Evolutionary conservation across 2,888 invertebrate species (phyloP).

Genomic region (Diaperis boleti): DNA sequence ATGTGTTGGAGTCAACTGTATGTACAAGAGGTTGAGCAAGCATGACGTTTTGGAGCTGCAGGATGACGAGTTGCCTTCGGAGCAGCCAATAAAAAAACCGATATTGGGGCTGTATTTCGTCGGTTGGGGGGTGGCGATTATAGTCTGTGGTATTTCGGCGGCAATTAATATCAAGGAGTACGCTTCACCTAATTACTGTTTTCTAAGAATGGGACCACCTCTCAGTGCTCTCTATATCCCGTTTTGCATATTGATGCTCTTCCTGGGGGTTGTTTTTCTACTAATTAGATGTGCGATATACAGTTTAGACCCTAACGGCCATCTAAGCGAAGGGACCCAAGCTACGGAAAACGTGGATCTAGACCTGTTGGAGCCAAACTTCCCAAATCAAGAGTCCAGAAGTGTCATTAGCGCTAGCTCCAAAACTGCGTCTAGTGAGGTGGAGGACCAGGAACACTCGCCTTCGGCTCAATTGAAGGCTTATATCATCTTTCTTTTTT

Average conservation of each 20-base stretch:
- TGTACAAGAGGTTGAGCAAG: constrained; percentile 85
- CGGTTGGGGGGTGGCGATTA: constrained; percentile 91
- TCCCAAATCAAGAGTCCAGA: constrained; percentile 70
- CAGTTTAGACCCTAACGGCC: constrained; percentile 75
- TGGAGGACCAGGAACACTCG: constrained; percentile 86
- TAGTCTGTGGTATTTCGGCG: constrained; percentile 92
- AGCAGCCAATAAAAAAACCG: constrained; percentile 82
- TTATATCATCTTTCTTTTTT: constrained; percentile 80
- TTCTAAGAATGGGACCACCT: constrained; percentile 84
- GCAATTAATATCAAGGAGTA: constrained; percentile 92
- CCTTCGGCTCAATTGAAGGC: constrained; percentile 87
- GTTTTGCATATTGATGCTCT: constrained; percentile 78
- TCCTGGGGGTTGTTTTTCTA: constrained; percentile 79
- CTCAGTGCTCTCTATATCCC: constrained; percentile 88
- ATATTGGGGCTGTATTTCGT: constrained; percentile 89
- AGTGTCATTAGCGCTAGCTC: constrained; percentile 76
- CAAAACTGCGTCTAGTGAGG: constrained; percentile 78
- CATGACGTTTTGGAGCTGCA: constrained; percentile 74
- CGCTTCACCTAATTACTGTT: constrained; percentile 85
- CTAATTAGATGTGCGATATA: constrained; percentile 83
- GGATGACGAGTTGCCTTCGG: constrained; percentile 80
- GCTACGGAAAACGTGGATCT: constrained; percentile 88
- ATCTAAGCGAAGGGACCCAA: constrained; percentile 84
- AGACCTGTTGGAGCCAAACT: constrained; percentile 79
- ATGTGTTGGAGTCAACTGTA: constrained; percentile 86